Evolutionary conservation across 2,888 invertebrate genomes (phyloP).

Genomic region (Ophioninae sp.): DNA sequence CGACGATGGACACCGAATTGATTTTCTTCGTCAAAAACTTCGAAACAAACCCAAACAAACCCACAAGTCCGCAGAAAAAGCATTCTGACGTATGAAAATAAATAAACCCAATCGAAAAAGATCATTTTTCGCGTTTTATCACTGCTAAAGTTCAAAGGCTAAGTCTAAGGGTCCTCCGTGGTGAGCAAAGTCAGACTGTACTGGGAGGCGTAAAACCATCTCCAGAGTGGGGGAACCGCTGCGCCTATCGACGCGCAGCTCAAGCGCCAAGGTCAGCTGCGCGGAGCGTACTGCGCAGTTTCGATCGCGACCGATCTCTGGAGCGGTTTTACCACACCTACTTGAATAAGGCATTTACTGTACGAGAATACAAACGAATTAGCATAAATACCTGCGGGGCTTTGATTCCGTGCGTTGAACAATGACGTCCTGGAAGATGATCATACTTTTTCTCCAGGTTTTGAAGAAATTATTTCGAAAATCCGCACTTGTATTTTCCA

Average conservation of each 20-base stretch:
- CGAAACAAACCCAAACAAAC: neutral
- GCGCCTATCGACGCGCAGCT: neutral
- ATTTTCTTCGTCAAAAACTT: neutral
- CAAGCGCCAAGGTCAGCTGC: neutral
- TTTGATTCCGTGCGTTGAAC: constrained; percentile 66
- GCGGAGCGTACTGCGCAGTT: neutral
- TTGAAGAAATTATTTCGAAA: neutral
- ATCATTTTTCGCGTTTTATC: neutral
- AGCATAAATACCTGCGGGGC: constrained; percentile 65
- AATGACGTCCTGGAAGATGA: constrained; percentile 69
- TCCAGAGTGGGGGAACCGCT: neutral
- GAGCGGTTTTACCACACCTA: neutral
- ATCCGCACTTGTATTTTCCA: neutral
- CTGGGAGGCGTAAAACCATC: neutral
- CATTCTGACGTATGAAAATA: no score
- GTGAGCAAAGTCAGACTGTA: neutral
- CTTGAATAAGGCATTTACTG: neutral
- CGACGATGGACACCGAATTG: no score
- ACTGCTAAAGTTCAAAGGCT: neutral
- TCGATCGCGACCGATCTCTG: neutral
- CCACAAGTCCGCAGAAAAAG: neutral
- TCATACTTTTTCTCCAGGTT: constrained; percentile 42
- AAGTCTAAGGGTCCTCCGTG: neutral
- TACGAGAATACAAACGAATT: neutral
- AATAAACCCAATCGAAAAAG: neutral